Percentiles rank a stretch among this genome's conserved stretches.
These are phyloP conservation scores for Frieseomelitta varia DNA, from an alignment of 1,140 invertebrate species.

Conservation along the genomic window DNA sequence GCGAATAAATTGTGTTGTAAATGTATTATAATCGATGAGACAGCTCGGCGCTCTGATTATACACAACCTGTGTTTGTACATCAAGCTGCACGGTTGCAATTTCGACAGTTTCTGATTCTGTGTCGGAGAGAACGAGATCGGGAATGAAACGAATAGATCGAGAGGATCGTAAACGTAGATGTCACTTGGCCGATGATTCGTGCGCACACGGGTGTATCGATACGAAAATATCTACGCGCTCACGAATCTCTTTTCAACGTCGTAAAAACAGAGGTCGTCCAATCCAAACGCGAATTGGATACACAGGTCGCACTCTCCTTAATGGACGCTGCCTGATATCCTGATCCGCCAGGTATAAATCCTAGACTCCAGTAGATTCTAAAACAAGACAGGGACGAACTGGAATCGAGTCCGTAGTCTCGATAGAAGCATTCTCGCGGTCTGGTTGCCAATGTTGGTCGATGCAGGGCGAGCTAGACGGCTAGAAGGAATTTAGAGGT, in stretches of 20 bases:
- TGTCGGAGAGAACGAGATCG: not conserved
- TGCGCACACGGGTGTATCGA: conserved; percentile 39
- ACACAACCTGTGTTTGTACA: not conserved
- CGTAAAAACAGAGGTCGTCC: conserved; percentile 25
- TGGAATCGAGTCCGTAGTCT: not conserved
- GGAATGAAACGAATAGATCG: conserved; percentile 29
- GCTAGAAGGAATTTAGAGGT: conserved; percentile 70
- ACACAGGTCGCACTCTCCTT: conserved; percentile 78
- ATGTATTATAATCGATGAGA: conserved; percentile 78
- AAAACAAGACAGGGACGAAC: not conserved
- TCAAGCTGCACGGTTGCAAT: not conserved
- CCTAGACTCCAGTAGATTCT: not conserved
- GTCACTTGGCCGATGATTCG: conserved; percentile 59
- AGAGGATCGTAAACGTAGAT: conserved; percentile 73
- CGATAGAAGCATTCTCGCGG: not conserved
- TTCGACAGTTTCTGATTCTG: not conserved
- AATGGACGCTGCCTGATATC: conserved; percentile 75
- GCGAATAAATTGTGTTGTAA: conserved; percentile 71
- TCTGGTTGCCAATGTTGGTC: conserved; percentile 46
- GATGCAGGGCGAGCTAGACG: conserved; percentile 32
- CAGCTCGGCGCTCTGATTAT: conserved; percentile 28
- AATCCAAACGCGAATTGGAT: conserved; percentile 29
- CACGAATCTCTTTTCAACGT: not conserved
- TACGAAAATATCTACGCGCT: conserved; percentile 10
- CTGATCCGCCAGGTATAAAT: conserved; percentile 49